Conservation (phyloP, 37 sponge, comb jelly and placozoan species). For the Halichondria panicea region DNA sequence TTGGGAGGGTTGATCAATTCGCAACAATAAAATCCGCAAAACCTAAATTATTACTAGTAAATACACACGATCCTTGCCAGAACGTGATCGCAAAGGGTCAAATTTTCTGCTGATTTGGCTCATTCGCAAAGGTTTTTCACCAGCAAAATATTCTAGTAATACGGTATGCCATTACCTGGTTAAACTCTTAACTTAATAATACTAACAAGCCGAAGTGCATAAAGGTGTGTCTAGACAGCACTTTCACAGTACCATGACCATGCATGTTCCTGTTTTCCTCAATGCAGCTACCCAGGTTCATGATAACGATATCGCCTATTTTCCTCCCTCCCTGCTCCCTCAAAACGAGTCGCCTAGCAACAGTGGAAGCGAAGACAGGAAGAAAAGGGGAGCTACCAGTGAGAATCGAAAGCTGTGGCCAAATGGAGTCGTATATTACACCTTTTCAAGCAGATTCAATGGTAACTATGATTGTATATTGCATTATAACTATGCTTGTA, state of each 20-base stretch:
- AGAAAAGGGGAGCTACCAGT: slow-evolving; percentile 68
- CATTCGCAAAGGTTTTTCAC: too few relatives aligned
- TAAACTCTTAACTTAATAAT: background rate
- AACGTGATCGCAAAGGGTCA: too few relatives aligned
- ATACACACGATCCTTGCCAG: too few relatives aligned
- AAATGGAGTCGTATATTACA: slow-evolving; percentile 36
- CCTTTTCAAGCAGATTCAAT: slow-evolving; percentile 36
- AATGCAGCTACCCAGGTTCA: slow-evolving; percentile 30
- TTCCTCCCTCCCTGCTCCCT: background rate
- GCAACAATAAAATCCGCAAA: too few relatives aligned
- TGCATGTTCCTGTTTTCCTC: background rate
- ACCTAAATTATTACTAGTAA: too few relatives aligned
- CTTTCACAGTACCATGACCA: too few relatives aligned
- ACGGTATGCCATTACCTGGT: too few relatives aligned
- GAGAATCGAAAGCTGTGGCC: slow-evolving; percentile 61
- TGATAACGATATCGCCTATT: slow-evolving; percentile 39
- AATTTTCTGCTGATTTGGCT: too few relatives aligned
- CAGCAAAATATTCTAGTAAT: too few relatives aligned
- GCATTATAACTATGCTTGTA: too few relatives aligned
- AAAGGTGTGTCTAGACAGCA: too few relatives aligned
- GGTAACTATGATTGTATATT: slow-evolving; percentile 35
- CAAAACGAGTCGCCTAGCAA: background rate
- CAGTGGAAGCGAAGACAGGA: background rate
- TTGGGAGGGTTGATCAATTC: too few relatives aligned
- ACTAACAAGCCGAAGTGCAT: background rate